These are phyloP conservation scores for Opisthograptis luteolata DNA, from an alignment of 2,888 invertebrate species.

Conservation along the genomic window DNA sequence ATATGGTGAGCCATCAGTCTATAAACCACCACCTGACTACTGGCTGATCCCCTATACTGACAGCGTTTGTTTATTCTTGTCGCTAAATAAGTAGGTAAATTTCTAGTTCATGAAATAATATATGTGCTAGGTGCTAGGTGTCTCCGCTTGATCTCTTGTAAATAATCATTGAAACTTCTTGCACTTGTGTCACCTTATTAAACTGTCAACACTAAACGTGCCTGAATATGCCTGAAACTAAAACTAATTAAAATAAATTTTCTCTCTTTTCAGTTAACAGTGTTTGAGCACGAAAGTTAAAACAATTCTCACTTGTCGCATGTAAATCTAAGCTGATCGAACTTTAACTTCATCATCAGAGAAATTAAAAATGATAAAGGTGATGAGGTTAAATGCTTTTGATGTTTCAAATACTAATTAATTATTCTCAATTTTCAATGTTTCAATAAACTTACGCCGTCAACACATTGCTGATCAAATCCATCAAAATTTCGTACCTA, in stretches of 20 bases:
- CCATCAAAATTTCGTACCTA: neutral
- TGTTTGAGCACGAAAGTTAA: constrained; percentile 12
- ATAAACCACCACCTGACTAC: no score
- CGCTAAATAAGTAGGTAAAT: no score
- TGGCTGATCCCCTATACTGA: no score
- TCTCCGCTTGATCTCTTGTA: no score
- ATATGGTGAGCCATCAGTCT: no score
- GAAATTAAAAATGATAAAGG: neutral
- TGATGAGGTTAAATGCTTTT: constrained; percentile 3
- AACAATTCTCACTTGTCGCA: constrained; percentile 14
- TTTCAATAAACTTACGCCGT: neutral
- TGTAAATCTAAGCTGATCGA: constrained; percentile 8
- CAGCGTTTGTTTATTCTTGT: no score
- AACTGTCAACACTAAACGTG: constrained; percentile 13
- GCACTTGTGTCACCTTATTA: constrained; percentile 7
- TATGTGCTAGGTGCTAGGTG: no score
- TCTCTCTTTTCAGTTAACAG: constrained; percentile 6
- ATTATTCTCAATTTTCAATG: no score
- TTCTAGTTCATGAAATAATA: no score
- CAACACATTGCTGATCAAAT: neutral
- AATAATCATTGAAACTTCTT: no score
- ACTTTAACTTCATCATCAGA: constrained; percentile 6
- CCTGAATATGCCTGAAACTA: constrained; percentile 19
- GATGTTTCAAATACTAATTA: no score
- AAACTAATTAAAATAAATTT: constrained; percentile 5